Conservation (phyloP, 2,113 vertebrate species). For the Marmota flaviventris region DNA sequence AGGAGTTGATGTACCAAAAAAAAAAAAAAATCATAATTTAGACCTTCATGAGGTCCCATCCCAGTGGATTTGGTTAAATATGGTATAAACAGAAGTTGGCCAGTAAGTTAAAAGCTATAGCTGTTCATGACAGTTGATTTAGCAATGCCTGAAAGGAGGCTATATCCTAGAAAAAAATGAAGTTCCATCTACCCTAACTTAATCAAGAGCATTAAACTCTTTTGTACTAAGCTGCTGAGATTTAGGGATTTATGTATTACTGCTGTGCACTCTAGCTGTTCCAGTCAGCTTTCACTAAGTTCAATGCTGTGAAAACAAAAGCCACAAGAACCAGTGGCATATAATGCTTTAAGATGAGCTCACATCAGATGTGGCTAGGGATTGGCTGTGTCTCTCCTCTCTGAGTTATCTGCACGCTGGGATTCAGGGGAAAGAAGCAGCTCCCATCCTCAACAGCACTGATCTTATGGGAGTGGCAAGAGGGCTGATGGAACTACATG, state of each 20-base stretch:
- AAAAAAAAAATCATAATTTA: constrained; percentile 43
- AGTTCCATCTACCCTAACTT: background rate
- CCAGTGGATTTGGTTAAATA: background rate
- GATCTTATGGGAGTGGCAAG: background rate
- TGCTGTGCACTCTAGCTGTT: background rate
- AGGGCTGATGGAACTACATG: background rate
- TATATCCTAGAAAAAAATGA: background rate
- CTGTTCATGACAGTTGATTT: background rate
- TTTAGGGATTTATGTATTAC: background rate
- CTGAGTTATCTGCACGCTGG: background rate
- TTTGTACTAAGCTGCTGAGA: background rate
- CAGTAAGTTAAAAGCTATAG: background rate
- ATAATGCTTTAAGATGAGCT: background rate
- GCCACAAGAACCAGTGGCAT: background rate
- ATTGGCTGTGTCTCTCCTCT: background rate
- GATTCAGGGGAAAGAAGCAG: background rate
- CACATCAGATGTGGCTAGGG: background rate
- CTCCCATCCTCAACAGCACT: background rate
- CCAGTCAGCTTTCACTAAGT: background rate
- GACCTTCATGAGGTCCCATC: background rate
- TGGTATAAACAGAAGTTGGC: background rate
- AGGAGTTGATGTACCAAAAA: constrained; percentile 20
- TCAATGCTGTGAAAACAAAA: constrained; percentile 1
- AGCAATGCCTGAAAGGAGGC: background rate
- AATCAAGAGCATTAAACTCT: background rate